Base-by-base conservation (phyloP, 2,113 vertebrate genomes). In the Chaetops frenatus region DNA sequence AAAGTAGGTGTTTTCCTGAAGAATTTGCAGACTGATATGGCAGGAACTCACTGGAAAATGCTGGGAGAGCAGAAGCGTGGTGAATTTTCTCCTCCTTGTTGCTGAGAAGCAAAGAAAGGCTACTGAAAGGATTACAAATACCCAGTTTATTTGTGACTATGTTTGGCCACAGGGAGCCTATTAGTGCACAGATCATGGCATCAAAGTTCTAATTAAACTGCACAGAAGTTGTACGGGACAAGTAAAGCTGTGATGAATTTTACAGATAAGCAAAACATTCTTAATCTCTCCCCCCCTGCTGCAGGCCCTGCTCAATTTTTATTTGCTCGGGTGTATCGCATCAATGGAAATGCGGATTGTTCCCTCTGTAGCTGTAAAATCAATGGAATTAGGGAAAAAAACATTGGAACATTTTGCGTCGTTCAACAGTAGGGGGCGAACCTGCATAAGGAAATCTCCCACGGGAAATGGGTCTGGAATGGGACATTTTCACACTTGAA, bases 351-450 rank as follows among this genome's bases (percentile, higher is more conserved):
- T 20, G 25, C 33, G 29, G 9, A 1, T 27, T 23, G 6, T 40
- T 50, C 31, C 3, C 3, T 42, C 31, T 10, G 22, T 23, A 33
- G 11, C 17, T 28, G 6, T 25, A 25, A 53, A 71, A 54, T 35
- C 11, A 19, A 11, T 15, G 33, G 13, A 16, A 36, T 27, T 19
- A 11, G 40, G 24, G 36, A 10, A 47, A 19, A 40, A 51, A 40
- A 1, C 4, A 4, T 10, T 2, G 31, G 36, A 21, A 22, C 2
- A 0, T 16, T 76, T 91, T 11, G 0, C 13, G 18, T 3, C 16
- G 4, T 21, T 10, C 3, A 40, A 10, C 96, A 62, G 73, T n/a
- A 93, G 96, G 20, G 57, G 82, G 56, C 76, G 83, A 47, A 22
- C 33, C 78, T 61, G 91, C 22, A 18, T 40, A 67, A 95, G 48